These are phyloP conservation scores for Limnephilus auricula DNA, from an alignment of 2,888 invertebrate genomes.

Conservation along the genomic window DNA sequence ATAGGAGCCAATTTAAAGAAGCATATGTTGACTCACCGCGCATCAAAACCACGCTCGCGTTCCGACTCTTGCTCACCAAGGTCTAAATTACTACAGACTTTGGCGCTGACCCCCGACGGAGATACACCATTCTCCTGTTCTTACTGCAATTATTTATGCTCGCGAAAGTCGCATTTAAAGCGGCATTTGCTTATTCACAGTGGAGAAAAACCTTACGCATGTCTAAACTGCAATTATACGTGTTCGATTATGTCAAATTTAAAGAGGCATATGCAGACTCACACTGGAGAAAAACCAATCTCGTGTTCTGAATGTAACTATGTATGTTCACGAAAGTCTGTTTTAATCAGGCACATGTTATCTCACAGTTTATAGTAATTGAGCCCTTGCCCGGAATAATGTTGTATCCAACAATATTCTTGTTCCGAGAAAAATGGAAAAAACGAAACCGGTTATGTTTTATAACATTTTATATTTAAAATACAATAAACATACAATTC, in stretches of 20 bases:
- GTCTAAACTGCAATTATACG: neutral
- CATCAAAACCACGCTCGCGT: neutral
- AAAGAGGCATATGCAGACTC: neutral
- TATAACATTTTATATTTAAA: no score
- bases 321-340: neutral
- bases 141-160: neutral
- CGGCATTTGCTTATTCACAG: neutral
- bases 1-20: constrained; percentile 2
- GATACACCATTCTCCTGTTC: neutral
- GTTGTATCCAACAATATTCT: no score
- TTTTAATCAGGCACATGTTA: neutral
- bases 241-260: neutral
- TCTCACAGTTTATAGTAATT: neutral
- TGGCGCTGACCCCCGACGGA: neutral
- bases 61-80: neutral
- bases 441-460: no score
- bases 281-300: neutral
- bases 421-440: no score
- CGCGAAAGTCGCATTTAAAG: neutral
- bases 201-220: neutral
- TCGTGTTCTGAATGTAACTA: constrained; percentile 3
- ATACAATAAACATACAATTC: no score
- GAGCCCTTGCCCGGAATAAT: no score
- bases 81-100: neutral
- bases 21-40: neutral